phyloP scores from a whole-genome alignment of 2,797 vertebrate species.

The Pygocentrus nattereri region DNA sequence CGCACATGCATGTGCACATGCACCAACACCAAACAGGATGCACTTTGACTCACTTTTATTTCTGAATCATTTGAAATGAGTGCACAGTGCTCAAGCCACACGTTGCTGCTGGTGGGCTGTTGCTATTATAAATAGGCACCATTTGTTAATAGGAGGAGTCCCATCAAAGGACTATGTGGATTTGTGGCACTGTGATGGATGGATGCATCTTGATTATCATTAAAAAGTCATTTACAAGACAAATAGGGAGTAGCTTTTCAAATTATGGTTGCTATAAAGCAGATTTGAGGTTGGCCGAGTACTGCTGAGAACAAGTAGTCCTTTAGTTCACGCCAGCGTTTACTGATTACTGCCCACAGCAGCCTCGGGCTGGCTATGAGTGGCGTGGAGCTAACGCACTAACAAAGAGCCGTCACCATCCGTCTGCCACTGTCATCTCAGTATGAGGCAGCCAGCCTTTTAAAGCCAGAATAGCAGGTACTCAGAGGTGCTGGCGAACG shows the following conservation, averaged over 20 bases:
- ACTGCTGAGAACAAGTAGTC: conserved; percentile 50
- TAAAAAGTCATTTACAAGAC: conserved; percentile 78
- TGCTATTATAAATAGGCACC: conserved; percentile 73
- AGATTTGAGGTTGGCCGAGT: conserved; percentile 56
- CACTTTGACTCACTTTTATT: conserved; percentile 25
- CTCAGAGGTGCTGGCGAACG: conserved; percentile 25
- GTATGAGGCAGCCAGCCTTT: background rate
- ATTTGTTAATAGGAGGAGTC: conserved; percentile 71
- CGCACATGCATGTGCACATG: background rate
- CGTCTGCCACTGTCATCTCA: background rate
- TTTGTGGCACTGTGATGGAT: conserved; percentile 71
- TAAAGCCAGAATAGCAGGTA: background rate
- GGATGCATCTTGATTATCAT: conserved; percentile 72
- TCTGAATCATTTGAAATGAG: conserved; percentile 54
- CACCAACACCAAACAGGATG: conserved; percentile 15
- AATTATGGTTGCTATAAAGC: conserved; percentile 69
- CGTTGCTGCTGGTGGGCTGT: conserved; percentile 57
- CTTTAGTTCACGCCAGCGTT: conserved; percentile 47
- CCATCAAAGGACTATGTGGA: conserved; percentile 66
- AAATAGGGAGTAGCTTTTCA: conserved; percentile 70
- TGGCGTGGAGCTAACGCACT: background rate
- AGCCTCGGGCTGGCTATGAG: background rate
- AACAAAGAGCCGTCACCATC: conserved; percentile 11
- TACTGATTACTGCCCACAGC: conserved; percentile 42
- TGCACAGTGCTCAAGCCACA: conserved; percentile 55